Conservation (phyloP, 2,113 vertebrate species). For the Tapirus terrestris region DNA sequence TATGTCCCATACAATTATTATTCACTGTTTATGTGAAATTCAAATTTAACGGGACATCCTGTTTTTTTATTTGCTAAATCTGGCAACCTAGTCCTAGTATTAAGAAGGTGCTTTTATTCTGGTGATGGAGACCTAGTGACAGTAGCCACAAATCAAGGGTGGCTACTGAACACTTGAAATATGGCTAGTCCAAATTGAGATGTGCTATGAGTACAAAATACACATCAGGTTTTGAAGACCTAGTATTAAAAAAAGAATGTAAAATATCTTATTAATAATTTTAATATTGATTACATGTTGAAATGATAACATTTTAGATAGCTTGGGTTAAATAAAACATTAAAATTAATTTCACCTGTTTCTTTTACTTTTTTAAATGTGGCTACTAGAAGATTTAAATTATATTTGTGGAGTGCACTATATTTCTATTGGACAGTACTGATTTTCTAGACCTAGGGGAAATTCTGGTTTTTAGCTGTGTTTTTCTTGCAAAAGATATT, state of each 20-base stretch:
- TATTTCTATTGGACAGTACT: neutral
- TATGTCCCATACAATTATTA: neutral
- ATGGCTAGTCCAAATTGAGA: neutral
- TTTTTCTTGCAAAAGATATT: conserved; percentile 76
- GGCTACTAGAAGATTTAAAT: neutral
- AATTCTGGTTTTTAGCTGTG: conserved; percentile 70
- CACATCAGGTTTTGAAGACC: neutral
- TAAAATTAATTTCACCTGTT: neutral
- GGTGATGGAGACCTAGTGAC: neutral
- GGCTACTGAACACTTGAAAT: neutral
- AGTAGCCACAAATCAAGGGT: neutral
- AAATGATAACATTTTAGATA: neutral
- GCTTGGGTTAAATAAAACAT: neutral
- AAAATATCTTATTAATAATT: neutral
- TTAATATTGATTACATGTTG: neutral
- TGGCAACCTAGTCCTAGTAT: neutral
- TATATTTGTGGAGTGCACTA: neutral
- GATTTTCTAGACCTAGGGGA: neutral
- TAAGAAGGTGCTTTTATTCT: neutral
- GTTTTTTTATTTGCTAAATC: neutral
- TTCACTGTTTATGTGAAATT: neutral
- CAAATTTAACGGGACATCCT: neutral
- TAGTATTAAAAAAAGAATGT: neutral
- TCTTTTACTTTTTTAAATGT: neutral
- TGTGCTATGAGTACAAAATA: neutral